Percentiles rank a stretch among this genome's conserved stretches.
Conservation (phyloP, 1,140 invertebrate species). For the Drosophila pectinifera region DNA sequence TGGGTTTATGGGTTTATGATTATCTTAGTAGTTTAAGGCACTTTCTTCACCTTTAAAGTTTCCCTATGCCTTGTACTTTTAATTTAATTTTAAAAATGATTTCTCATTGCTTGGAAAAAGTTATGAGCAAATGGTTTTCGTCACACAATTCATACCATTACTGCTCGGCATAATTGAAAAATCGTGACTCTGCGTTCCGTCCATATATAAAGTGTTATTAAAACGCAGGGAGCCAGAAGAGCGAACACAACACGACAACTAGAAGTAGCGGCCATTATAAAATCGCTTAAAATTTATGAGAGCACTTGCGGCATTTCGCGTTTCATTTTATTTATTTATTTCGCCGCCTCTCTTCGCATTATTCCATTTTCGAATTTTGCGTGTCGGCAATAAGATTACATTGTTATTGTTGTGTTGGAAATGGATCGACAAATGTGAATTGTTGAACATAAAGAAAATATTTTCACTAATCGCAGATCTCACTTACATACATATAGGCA, state of each 20-base stretch:
- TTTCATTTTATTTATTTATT: conserved; percentile 39
- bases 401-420: conserved; percentile 28
- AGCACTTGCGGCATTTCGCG: conserved; percentile 65
- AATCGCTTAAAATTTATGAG: conserved; percentile 79
- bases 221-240: conserved; percentile 35
- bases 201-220: conserved; percentile 68
- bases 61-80: not conserved
- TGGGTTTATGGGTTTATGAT: not conserved
- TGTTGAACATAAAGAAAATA: conserved; percentile 26
- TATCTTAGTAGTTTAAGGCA: not conserved
- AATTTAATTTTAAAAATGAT: conserved; percentile 29
- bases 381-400: conserved; percentile 65
- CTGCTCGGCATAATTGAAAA: conserved; percentile 69
- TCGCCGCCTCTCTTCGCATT: conserved; percentile 7
- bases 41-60: not conserved
- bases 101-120: conserved; percentile 13
- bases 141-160: conserved; percentile 64
- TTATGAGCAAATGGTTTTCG: conserved; percentile 17
- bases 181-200: conserved; percentile 68
- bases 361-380: conserved; percentile 55
- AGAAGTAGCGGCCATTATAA: conserved; percentile 69
- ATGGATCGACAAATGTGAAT: conserved; percentile 54
- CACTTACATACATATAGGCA: not conserved
- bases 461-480: conserved; percentile 14
- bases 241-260: conserved; percentile 58